Percentiles rank a stretch among this genome's conserved stretches.
Evolutionary conservation across 2,888 invertebrate genomes (phyloP).

Genomic region (Scaptomyza parva): DNA sequence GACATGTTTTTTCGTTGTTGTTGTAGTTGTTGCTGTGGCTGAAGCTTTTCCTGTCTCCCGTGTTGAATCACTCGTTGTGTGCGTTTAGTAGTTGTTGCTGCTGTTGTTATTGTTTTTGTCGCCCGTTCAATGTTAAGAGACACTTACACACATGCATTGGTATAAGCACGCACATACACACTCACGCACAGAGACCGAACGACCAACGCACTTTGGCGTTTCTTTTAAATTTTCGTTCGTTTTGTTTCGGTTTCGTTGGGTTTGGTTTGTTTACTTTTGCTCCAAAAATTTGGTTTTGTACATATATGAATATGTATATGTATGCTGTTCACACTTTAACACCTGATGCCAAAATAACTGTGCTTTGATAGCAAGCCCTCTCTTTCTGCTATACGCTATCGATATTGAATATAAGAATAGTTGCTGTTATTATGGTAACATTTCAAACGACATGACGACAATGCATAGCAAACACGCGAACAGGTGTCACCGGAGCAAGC

Average conservation of each 20-base stretch:
- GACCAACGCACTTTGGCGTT: constrained; percentile 58
- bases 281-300: constrained; percentile 30
- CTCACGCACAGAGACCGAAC: constrained; percentile 29
- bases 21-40: constrained; percentile 34
- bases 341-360: constrained; percentile 67
- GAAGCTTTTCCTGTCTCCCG: constrained; percentile 29
- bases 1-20: constrained; percentile 80
- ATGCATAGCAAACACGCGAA: constrained; percentile 49
- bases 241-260: constrained; percentile 35
- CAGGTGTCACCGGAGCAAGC: constrained; percentile 57
- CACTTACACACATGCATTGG: constrained; percentile 41
- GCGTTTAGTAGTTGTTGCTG: constrained; percentile 26
- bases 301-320: constrained; percentile 26
- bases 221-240: constrained; percentile 35
- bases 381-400: constrained; percentile 58
- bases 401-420: constrained; percentile 58
- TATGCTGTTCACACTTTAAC: constrained; percentile 67
- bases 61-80: constrained; percentile 48
- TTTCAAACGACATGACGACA: constrained; percentile 46
- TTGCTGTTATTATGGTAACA: constrained; percentile 43
- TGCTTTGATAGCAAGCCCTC: constrained; percentile 47
- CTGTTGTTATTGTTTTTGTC: constrained; percentile 56
- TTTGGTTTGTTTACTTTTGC: constrained; percentile 69
- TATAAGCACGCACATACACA: constrained; percentile 39
- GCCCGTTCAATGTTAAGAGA: constrained; percentile 48